Evolutionary conservation across 2,113 vertebrate genomes (phyloP).

Genomic region (Mobula birostris): DNA sequence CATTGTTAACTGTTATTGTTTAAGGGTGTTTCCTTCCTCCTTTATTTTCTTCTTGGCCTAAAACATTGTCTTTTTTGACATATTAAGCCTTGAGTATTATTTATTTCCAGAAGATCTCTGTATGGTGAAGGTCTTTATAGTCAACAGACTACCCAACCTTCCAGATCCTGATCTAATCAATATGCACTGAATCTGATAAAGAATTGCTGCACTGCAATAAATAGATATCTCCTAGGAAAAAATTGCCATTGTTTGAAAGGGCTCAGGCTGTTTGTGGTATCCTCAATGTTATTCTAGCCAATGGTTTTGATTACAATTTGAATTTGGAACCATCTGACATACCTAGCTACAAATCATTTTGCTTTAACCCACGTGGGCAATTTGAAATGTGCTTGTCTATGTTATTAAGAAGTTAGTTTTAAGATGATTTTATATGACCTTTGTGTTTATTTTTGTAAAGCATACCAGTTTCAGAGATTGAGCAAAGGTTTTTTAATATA

Average conservation of each 20-base stretch:
- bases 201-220: neutral
- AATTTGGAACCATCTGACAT: neutral
- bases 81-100: neutral
- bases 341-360: neutral
- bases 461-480: neutral
- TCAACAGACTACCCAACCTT: neutral
- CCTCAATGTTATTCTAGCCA: neutral
- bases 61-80: neutral
- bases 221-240: neutral
- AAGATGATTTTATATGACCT: neutral
- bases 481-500: too few relatives aligned
- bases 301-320: neutral
- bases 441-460: neutral
- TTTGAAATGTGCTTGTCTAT: neutral
- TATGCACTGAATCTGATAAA: neutral
- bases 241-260: neutral
- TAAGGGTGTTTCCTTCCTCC: neutral
- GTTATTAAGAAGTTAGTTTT: conserved; percentile 28
- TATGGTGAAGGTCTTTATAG: neutral
- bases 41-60: neutral
- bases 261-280: neutral
- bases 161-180: neutral
- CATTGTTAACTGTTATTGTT: neutral
- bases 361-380: neutral
- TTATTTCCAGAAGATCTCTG: neutral